Evolutionary conservation across 2,113 vertebrate species (phyloP).

Genomic region (Nothoprocta pentlandii): DNA sequence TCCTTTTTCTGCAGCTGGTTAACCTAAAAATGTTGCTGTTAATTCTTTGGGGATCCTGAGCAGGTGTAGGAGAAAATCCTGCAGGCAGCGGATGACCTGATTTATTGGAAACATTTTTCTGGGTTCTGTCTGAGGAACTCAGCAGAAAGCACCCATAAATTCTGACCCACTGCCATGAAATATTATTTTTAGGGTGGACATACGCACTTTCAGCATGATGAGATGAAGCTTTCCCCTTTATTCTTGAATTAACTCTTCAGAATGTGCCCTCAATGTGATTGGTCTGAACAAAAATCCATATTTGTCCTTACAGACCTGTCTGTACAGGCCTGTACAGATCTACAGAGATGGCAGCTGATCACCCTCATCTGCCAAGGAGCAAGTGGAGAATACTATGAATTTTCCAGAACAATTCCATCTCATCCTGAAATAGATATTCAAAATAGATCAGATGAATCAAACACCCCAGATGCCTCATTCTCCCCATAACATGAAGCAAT

Average conservation of each 20-base stretch:
- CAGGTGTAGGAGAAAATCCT: too few species aligned
- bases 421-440: rapidly evolving
- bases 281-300: not conserved
- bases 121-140: too few species aligned
- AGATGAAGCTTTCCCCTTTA: not conserved
- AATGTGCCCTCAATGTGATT: rapidly evolving
- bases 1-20: too few species aligned
- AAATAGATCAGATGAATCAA: conserved; percentile 36
- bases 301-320: not conserved
- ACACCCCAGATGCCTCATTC: not conserved
- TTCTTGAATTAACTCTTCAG: not conserved
- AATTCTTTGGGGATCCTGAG: too few species aligned
- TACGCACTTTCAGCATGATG: not conserved
- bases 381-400: not conserved
- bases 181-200: not conserved
- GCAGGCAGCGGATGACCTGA: too few species aligned
- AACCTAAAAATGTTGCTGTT: too few species aligned
- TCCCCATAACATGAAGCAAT: not conserved
- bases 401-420: not conserved
- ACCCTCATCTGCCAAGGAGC: not conserved
- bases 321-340: too few species aligned
- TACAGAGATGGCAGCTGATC: rapidly evolving
- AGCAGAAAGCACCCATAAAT: too few species aligned
- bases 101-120: too few species aligned
- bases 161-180: not conserved